These are phyloP conservation scores for Hydrolagus affinis DNA, from an alignment of 2,113 vertebrate species.

Conservation along the genomic window DNA sequence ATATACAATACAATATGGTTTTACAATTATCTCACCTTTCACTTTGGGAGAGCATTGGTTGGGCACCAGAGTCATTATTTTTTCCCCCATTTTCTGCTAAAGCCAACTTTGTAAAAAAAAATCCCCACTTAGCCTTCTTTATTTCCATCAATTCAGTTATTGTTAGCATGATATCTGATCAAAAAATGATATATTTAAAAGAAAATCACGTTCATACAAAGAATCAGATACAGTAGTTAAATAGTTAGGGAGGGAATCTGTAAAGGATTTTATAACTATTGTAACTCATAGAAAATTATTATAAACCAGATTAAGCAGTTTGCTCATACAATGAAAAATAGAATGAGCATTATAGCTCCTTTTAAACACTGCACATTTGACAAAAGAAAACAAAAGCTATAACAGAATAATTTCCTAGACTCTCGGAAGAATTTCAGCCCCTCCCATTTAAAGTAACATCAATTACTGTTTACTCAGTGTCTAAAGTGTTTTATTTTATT, in stretches of 20 bases:
- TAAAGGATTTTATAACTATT: background rate
- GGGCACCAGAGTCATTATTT: no score
- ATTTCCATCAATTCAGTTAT: no score
- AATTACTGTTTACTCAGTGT: slow-evolving; percentile 34
- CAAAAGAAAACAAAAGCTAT: slow-evolving; percentile 29
- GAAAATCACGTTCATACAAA: background rate
- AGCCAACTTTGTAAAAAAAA: no score
- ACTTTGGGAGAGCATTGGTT: no score
- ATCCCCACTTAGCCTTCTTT: no score
- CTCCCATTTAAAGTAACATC: background rate
- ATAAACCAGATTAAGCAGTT: background rate
- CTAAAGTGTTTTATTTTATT: slow-evolving; percentile 32
- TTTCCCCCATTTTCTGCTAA: no score
- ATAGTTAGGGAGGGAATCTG: background rate
- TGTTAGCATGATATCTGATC: no score
- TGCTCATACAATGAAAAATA: background rate
- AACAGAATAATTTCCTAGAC: slow-evolving; percentile 32
- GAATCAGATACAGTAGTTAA: background rate
- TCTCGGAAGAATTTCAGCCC: background rate
- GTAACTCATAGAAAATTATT: background rate
- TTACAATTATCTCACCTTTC: no score
- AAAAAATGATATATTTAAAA: no score
- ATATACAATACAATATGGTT: background rate
- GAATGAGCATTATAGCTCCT: background rate
- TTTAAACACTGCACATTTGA: background rate